Evolutionary conservation across 2,113 vertebrate genomes (phyloP).

Genomic region (Cyprinodon tularosa): DNA sequence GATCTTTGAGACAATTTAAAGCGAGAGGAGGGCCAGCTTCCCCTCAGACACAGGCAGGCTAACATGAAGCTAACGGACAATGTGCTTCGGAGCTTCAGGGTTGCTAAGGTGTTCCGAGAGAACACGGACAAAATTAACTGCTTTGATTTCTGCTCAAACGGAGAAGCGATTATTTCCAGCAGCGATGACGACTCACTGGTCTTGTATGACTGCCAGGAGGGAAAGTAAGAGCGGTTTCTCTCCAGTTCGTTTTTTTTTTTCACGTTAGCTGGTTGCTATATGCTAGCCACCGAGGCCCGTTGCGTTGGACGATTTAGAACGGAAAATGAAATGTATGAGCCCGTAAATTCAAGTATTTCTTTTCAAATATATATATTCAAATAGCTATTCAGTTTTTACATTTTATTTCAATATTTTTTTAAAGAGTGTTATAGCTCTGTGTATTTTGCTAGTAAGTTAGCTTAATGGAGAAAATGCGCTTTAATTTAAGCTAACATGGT

Average conservation of each 20-base stretch:
- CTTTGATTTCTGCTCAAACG: constrained; percentile 97
- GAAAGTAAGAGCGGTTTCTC: constrained; percentile 87
- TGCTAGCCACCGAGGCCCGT: constrained; percentile 64
- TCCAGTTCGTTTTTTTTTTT: constrained; percentile 12
- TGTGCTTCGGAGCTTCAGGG: constrained; percentile 98
- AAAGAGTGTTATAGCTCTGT: neutral
- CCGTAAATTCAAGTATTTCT: neutral
- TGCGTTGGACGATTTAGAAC: neutral
- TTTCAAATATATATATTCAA: neutral
- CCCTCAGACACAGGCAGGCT: constrained; percentile 64
- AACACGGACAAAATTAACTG: constrained; percentile 99
- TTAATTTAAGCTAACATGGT: neutral
- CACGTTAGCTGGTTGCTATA: constrained; percentile 29
- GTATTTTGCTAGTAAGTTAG: neutral
- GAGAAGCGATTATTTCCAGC: constrained; percentile 97
- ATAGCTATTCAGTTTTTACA: neutral
- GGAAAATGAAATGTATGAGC: neutral
- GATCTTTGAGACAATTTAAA: neutral
- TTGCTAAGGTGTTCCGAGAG: constrained; percentile 98
- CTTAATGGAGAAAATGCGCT: neutral
- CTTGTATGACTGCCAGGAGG: constrained; percentile 97
- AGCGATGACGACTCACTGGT: constrained; percentile 98
- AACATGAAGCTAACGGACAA: constrained; percentile 99
- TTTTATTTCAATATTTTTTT: neutral
- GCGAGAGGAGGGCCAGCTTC: constrained; percentile 46